Conservation (phyloP, 2,797 vertebrate genomes). For the Ctenochaetus hawaiiensis region DNA sequence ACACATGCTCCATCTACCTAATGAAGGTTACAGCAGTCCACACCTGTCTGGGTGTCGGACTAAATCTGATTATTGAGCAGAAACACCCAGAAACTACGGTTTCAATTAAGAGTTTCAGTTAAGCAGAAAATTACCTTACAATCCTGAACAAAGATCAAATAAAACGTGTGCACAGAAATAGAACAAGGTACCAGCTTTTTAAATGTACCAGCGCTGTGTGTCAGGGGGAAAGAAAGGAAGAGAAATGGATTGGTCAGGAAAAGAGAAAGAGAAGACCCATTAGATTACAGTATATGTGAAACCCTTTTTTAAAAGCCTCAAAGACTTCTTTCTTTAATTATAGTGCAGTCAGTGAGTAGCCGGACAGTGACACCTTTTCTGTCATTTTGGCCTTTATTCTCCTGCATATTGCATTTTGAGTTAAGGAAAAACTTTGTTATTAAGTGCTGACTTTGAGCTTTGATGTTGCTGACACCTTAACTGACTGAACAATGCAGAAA, state of each 20-base stretch:
- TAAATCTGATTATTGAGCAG: slow-evolving; percentile 34
- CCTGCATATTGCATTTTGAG: slow-evolving; percentile 16
- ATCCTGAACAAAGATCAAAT: slow-evolving; percentile 34
- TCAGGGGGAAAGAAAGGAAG: neutral
- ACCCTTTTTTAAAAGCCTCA: slow-evolving; percentile 3
- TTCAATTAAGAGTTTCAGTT: slow-evolving; percentile 70
- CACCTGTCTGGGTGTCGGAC: slow-evolving; percentile 4
- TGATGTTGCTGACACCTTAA: neutral
- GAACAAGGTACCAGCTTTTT: slow-evolving; percentile 38
- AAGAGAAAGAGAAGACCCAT: neutral
- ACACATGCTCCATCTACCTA: neutral
- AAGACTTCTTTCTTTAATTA: neutral
- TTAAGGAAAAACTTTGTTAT: slow-evolving; percentile 9
- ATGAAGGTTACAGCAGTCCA: neutral
- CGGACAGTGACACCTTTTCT: neutral
- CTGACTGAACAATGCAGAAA: neutral
- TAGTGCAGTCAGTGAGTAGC: neutral
- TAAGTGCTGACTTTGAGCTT: slow-evolving; percentile 17
- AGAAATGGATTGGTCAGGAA: neutral
- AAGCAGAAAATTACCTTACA: slow-evolving; percentile 69
- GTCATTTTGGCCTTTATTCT: slow-evolving; percentile 13
- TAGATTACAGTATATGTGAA: neutral
- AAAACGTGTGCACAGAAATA: slow-evolving; percentile 38
- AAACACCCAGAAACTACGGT: slow-evolving; percentile 39
- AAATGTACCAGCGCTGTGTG: slow-evolving; percentile 51